Conservation (phyloP, 2,113 vertebrate genomes). For the Naja naja region DNA sequence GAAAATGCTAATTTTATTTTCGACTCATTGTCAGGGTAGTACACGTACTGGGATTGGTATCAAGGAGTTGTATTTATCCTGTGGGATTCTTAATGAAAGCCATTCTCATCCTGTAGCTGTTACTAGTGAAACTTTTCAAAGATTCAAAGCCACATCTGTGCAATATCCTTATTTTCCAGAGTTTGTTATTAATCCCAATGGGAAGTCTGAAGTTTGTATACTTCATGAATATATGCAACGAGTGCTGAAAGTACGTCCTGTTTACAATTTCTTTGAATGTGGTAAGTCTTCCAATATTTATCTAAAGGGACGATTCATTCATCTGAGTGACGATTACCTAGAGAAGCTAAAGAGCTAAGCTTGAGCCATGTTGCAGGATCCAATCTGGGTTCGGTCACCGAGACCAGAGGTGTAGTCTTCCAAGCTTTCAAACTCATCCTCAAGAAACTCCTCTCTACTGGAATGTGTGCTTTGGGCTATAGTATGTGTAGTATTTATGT, state of each 20-base stretch:
- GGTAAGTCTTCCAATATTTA: constrained; percentile 77
- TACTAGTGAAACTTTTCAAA: neutral
- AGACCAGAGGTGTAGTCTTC: neutral
- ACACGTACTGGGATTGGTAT: neutral
- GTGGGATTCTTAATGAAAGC: neutral
- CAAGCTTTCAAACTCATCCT: neutral
- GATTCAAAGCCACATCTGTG: neutral
- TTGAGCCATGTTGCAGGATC: neutral
- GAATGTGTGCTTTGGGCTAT: neutral
- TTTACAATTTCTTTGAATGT: constrained; percentile 99
- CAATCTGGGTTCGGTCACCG: neutral
- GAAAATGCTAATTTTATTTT: neutral
- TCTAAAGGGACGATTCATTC: neutral
- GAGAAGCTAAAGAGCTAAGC: neutral
- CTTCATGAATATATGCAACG: constrained; percentile 99
- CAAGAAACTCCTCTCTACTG: neutral
- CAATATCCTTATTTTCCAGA: constrained; percentile 70
- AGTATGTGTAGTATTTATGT: neutral
- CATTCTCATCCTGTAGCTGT: neutral
- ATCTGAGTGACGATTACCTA: neutral
- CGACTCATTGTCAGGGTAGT: neutral
- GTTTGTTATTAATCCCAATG: constrained; percentile 98
- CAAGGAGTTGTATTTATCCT: neutral
- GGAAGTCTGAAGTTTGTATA: constrained; percentile 98
- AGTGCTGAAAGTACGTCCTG: constrained; percentile 97